A percentile compares a stretch with the other conserved stretches of the same genome.
Evolutionary conservation across 2,888 invertebrate genomes (phyloP).

Genomic region (Drosophila barbarae): DNA sequence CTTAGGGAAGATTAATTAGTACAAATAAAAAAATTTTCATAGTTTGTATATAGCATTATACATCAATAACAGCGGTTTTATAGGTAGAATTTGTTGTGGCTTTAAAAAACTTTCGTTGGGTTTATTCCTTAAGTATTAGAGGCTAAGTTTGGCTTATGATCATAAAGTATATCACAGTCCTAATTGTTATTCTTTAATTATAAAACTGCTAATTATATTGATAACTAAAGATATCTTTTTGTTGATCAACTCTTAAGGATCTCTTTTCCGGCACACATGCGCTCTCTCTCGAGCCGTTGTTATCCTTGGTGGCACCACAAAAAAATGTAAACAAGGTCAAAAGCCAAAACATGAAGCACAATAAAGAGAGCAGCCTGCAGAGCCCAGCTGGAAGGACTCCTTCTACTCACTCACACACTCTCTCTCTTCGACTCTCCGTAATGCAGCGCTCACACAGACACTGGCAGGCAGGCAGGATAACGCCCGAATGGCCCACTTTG

Average conservation of each 20-base stretch:
- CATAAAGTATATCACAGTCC: neutral
- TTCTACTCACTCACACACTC: conserved; percentile 32
- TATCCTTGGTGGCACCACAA: conserved; percentile 3
- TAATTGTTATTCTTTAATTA: neutral
- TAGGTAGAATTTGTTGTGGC: neutral
- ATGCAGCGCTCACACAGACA: conserved; percentile 28
- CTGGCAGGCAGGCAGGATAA: conserved; percentile 10
- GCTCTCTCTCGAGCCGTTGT: conserved; percentile 6
- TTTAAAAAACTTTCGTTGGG: neutral
- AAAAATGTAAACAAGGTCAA: conserved; percentile 34
- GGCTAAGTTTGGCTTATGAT: too few species aligned
- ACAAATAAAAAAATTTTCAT: too few species aligned
- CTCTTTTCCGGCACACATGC: conserved; percentile 17
- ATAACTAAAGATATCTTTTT: too few species aligned
- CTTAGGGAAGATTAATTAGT: too few species aligned
- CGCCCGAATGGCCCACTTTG: conserved; percentile 58
- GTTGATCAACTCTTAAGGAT: conserved; percentile 8
- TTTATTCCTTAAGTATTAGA: neutral
- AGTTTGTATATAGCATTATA: too few species aligned
- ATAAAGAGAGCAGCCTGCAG: conserved; percentile 29
- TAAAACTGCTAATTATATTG: accelerated
- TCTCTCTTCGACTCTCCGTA: conserved; percentile 13
- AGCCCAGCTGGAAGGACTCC: conserved; percentile 17
- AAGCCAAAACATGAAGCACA: conserved; percentile 28
- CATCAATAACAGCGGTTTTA: neutral